Conservation (phyloP, 2,888 invertebrate genomes). For the Heliconius sara region DNA sequence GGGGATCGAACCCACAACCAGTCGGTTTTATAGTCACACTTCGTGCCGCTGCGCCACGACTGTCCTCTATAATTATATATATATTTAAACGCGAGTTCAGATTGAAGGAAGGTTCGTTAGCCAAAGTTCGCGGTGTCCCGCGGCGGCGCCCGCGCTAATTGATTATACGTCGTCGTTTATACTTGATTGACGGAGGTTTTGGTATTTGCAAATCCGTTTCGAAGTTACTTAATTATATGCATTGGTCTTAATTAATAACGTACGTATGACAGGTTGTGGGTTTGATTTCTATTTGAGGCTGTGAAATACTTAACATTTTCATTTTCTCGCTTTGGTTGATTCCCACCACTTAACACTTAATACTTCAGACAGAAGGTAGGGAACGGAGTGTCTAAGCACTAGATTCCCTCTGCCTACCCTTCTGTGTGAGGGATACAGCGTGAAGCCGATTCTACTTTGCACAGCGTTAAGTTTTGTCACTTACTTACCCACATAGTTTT, state of each 20-base stretch:
- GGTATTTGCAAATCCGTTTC: background rate
- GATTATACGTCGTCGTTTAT: constrained; percentile 21
- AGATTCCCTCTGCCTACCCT: too few relatives aligned
- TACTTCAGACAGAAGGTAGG: too few relatives aligned
- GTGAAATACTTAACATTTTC: too few relatives aligned
- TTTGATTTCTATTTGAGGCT: background rate
- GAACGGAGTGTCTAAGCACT: too few relatives aligned
- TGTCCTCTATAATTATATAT: background rate
- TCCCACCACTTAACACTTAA: background rate
- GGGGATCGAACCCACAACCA: too few relatives aligned
- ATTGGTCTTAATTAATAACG: background rate
- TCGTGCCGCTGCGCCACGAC: too few relatives aligned
- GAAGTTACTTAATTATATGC: background rate
- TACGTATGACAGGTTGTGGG: background rate
- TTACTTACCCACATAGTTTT: too few relatives aligned
- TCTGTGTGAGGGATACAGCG: too few relatives aligned
- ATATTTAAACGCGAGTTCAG: constrained; percentile 22
- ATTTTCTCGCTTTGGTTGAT: background rate
- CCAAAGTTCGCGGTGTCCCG: constrained; percentile 31
- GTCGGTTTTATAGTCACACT: too few relatives aligned
- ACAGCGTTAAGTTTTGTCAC: too few relatives aligned
- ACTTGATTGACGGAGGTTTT: constrained; percentile 22
- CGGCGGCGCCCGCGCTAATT: constrained; percentile 28
- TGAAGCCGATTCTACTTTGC: too few relatives aligned
- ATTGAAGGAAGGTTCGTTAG: constrained; percentile 36